Percentiles rank a stretch among this genome's conserved stretches.
These are phyloP conservation scores for Caenorhabditis brenneri DNA, from an alignment of 1,140 invertebrate species.

Conservation along the genomic window DNA sequence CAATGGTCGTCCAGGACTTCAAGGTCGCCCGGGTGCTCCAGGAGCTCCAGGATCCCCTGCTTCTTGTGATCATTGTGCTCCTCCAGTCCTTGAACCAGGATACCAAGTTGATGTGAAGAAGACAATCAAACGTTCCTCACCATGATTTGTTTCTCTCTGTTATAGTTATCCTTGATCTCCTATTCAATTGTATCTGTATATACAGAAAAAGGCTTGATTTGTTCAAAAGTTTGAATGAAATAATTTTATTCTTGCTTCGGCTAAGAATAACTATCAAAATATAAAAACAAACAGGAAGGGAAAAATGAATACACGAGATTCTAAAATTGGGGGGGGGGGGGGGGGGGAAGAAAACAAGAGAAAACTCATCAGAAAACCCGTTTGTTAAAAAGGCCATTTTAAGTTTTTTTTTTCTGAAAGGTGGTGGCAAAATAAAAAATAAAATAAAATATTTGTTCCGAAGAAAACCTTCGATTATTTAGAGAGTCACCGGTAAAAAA, in stretches of 20 bases:
- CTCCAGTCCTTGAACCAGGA: not conserved
- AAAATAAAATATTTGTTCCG: not conserved
- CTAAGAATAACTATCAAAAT: not conserved
- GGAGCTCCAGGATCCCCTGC: not conserved
- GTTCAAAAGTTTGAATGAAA: not conserved
- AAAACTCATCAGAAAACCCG: not conserved
- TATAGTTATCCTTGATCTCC: not conserved
- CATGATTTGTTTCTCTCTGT: not conserved
- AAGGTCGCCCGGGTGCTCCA: not conserved
- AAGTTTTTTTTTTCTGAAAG: no score
- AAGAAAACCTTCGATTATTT: not conserved
- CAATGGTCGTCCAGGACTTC: not conserved
- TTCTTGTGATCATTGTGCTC: constrained; percentile 21
- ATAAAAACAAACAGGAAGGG: not conserved
- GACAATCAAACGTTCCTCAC: not conserved
- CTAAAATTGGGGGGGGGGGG: no score
- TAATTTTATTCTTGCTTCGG: not conserved
- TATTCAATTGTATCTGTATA: not conserved
- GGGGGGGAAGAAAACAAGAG: not conserved
- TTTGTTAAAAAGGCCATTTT: not conserved
- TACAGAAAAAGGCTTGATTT: not conserved
- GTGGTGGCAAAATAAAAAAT: no score
- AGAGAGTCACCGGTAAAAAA: constrained; percentile 23
- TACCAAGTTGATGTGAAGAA: constrained; percentile 27
- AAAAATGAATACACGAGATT: constrained; percentile 22